A percentile compares a stretch with the other conserved stretches of the same genome.
phyloP scores from a whole-genome alignment of 1,140 invertebrate genomes.

The Vanessa tameamea region DNA sequence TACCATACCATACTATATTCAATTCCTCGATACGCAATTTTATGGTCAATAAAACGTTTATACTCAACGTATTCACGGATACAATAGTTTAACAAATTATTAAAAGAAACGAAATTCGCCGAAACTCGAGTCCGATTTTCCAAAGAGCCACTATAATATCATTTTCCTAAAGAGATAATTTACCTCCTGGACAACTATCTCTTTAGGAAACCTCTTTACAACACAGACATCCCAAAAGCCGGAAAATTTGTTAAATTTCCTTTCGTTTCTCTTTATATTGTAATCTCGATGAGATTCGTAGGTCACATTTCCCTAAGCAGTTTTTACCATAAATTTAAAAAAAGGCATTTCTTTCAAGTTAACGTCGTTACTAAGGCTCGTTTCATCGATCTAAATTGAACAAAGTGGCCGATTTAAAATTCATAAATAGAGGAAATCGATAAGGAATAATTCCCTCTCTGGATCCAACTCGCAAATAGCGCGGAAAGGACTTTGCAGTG shows the following conservation, averaged over 20 bases:
- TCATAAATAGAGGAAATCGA: constrained; percentile 42
- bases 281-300: constrained; percentile 19
- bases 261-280: constrained; percentile 10
- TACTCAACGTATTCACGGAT: background rate
- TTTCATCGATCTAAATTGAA: constrained; percentile 3
- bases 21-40: too few relatives aligned
- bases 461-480: constrained; percentile 29
- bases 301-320: constrained; percentile 14
- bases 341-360: constrained; percentile 14
- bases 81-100: background rate
- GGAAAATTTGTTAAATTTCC: constrained; percentile 25
- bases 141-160: background rate
- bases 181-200: constrained; percentile 10
- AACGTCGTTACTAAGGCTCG: constrained; percentile 1
- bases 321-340: constrained; percentile 12
- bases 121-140: background rate
- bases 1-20: too few relatives aligned
- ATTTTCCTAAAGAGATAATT: constrained; percentile 4
- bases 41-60: background rate
- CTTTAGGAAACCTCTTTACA: constrained; percentile 19
- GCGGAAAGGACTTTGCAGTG: constrained; percentile 14
- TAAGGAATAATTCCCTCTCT: constrained; percentile 36
- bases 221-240: constrained; percentile 23
- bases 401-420: constrained; percentile 34
- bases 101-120: background rate